Evolutionary conservation across 92 coral and sea anemone species (phyloP).

Genomic region (Anthopleura xanthogrammica): DNA sequence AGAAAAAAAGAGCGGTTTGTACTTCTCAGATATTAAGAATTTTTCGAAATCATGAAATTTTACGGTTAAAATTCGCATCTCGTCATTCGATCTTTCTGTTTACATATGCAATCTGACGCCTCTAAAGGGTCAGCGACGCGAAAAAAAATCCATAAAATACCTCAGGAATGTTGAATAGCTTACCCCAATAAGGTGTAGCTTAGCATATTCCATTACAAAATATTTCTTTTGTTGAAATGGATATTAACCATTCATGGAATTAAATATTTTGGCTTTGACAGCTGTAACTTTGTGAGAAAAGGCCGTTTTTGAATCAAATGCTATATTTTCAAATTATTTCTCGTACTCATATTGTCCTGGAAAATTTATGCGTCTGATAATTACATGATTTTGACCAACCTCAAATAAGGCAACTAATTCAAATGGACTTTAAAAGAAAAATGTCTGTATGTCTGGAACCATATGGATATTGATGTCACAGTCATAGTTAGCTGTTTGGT

Average conservation of each 20-base stretch:
- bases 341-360: neutral
- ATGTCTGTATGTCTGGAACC: no score
- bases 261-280: neutral
- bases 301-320: neutral
- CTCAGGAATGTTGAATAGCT: neutral
- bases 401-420: neutral
- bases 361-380: neutral
- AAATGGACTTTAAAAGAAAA: no score
- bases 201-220: neutral
- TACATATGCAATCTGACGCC: neutral
- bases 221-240: neutral
- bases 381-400: neutral
- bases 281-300: neutral
- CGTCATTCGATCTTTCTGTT: slow-evolving; percentile 13
- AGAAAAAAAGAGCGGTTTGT: no score
- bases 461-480: no score
- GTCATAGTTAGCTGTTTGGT: no score
- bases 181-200: neutral
- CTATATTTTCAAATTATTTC: neutral
- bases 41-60: neutral
- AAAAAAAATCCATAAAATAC: neutral
- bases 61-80: neutral
- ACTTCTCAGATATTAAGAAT: neutral
- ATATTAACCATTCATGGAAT: neutral
- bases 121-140: neutral